Conservation (phyloP, 1,140 invertebrate genomes). For the Anoplolepis gracilipes region DNA sequence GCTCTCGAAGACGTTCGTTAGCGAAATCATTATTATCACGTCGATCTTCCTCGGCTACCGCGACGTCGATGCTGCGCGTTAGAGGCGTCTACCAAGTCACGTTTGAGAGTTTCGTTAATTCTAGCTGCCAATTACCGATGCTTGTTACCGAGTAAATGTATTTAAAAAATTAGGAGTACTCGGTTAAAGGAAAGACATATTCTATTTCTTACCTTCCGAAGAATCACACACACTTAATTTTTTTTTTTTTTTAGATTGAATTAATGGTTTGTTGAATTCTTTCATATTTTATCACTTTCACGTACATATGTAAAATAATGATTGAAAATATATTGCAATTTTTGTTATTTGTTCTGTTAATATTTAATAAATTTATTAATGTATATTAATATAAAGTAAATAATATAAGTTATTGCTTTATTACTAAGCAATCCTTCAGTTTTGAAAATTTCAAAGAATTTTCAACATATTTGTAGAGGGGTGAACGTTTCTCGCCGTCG, state of each 20-base stretch:
- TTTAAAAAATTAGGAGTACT: not conserved
- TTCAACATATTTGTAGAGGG: constrained; percentile 50
- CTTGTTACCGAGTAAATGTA: not conserved
- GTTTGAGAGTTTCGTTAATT: constrained; percentile 57
- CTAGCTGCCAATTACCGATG: constrained; percentile 34
- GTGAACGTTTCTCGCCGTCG: constrained; percentile 26
- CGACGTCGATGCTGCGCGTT: constrained; percentile 12
- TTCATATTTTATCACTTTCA: too few relatives aligned
- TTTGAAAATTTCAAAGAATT: constrained; percentile 54
- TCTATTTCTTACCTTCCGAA: not conserved
- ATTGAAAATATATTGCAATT: not conserved
- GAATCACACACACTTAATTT: too few relatives aligned
- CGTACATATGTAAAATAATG: too few relatives aligned
- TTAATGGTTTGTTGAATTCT: too few relatives aligned
- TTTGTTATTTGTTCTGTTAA: not conserved
- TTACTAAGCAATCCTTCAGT: constrained; percentile 4
- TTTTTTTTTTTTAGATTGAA: too few relatives aligned
- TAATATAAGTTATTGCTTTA: constrained; percentile 66
- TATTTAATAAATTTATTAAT: constrained; percentile 42
- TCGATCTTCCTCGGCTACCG: constrained; percentile 54
- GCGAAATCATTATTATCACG: constrained; percentile 77
- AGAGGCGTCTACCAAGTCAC: constrained; percentile 43
- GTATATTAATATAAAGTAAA: too few relatives aligned
- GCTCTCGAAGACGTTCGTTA: constrained; percentile 83
- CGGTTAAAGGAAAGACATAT: not conserved